A percentile compares a stretch with the other conserved stretches of the same genome.
Conservation (phyloP, 2,888 invertebrate genomes). For the Apocheima hispidaria region DNA sequence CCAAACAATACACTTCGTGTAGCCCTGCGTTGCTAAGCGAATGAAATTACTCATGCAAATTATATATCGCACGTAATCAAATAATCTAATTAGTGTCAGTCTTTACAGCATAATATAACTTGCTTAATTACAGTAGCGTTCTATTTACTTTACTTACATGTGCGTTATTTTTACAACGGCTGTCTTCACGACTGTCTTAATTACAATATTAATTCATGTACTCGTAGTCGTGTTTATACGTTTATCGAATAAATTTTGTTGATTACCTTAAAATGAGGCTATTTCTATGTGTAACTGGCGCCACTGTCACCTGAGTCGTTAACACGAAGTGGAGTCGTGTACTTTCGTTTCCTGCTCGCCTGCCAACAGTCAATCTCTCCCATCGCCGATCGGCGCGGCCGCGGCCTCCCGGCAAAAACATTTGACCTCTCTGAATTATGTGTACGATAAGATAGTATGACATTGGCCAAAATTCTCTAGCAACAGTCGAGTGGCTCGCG, state of each 20-base stretch:
- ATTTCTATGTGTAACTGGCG: constrained; percentile 41
- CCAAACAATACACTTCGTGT: constrained; percentile 33
- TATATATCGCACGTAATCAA: constrained; percentile 42
- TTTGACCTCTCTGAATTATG: constrained; percentile 47
- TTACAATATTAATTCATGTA: constrained; percentile 43
- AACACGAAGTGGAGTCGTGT: constrained; percentile 41
- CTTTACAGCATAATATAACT: constrained; percentile 37
- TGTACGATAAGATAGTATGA: constrained; percentile 66
- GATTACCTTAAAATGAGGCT: constrained; percentile 43
- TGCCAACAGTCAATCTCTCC: constrained; percentile 33
- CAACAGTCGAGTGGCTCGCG: constrained; percentile 59
- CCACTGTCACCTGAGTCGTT: constrained; percentile 35
- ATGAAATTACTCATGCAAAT: constrained; percentile 34
- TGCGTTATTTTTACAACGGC: constrained; percentile 33
- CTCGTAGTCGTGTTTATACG: constrained; percentile 26
- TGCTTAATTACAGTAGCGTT: constrained; percentile 40
- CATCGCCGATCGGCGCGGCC: constrained; percentile 30
- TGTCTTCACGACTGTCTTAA: constrained; percentile 42
- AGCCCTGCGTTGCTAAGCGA: constrained; percentile 42
- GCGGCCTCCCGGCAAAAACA: constrained; percentile 39
- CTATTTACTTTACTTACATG: constrained; percentile 33
- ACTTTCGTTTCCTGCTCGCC: constrained; percentile 35
- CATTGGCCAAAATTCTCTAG: constrained; percentile 73
- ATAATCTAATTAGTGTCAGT: constrained; percentile 48
- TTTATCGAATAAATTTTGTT: constrained; percentile 39